Evolutionary conservation across 2,888 invertebrate genomes (phyloP).

Genomic region (Nymphalis urticae): DNA sequence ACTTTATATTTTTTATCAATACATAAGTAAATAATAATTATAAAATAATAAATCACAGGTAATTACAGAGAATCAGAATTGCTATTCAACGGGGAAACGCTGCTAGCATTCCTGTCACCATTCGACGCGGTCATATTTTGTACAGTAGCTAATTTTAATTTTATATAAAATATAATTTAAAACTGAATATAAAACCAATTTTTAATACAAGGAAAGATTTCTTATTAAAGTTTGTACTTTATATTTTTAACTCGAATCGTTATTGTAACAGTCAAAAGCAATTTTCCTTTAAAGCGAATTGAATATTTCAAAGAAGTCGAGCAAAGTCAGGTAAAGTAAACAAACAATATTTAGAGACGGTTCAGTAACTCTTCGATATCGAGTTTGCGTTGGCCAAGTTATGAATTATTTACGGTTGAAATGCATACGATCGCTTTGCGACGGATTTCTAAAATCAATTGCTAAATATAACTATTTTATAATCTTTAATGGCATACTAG

Average conservation of each 20-base stretch:
- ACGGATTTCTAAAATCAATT: slow-evolving; percentile 8
- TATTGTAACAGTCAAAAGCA: slow-evolving; percentile 25
- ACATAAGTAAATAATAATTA: too few relatives aligned
- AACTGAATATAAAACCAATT: neutral
- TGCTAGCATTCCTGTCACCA: too few relatives aligned
- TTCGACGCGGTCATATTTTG: too few relatives aligned
- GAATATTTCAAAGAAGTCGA: slow-evolving; percentile 30
- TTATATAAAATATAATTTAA: too few relatives aligned
- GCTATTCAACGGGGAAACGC: too few relatives aligned
- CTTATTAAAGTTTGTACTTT: neutral
- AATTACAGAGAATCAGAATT: too few relatives aligned
- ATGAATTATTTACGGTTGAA: slow-evolving; percentile 62
- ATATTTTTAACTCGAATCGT: slow-evolving; percentile 17
- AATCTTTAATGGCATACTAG: neutral
- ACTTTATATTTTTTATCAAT: too few relatives aligned
- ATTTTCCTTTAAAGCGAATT: slow-evolving; percentile 25
- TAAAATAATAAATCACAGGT: too few relatives aligned
- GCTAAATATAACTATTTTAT: slow-evolving; percentile 26
- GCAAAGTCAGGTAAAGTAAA: slow-evolving; percentile 41
- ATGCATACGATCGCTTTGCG: slow-evolving; percentile 33
- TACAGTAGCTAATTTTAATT: too few relatives aligned
- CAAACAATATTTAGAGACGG: slow-evolving; percentile 53
- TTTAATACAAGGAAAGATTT: neutral
- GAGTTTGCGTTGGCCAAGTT: slow-evolving; percentile 40
- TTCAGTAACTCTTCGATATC: slow-evolving; percentile 38